Percentiles rank a stretch among this genome's conserved stretches.
Evolutionary conservation across 2,113 vertebrate species (phyloP).

Genomic region (Python bivittatus): DNA sequence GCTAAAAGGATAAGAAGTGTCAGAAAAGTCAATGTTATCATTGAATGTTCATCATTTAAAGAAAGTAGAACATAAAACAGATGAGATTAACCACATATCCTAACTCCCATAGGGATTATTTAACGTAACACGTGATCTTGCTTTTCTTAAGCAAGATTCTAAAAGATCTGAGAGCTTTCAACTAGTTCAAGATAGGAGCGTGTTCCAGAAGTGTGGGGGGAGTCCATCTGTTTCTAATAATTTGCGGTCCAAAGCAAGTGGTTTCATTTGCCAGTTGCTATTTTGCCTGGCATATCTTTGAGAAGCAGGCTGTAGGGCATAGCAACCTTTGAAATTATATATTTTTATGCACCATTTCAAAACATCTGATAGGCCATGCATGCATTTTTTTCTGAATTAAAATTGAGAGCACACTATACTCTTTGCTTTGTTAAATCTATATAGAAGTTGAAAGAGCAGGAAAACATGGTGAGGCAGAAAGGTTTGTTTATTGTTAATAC

Average conservation of each 20-base stretch:
- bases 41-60: constrained; percentile 37
- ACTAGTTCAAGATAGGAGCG: not conserved
- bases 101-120: not conserved
- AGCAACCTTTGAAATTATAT: constrained; percentile 20
- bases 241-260: constrained; percentile 11
- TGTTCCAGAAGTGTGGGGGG: not conserved
- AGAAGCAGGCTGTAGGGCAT: not conserved
- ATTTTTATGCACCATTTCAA: not conserved
- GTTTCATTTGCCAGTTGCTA: constrained; percentile 43
- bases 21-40: constrained; percentile 8
- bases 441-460: not conserved
- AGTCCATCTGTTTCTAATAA: constrained; percentile 48
- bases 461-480: not conserved
- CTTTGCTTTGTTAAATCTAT: not conserved
- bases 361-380: not conserved
- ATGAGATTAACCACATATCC: constrained; percentile 16
- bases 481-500: not conserved
- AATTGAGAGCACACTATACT: not conserved
- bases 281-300: constrained; percentile 44
- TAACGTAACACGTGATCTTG: constrained; percentile 5
- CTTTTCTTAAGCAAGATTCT: not conserved
- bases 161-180: not conserved
- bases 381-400: not conserved
- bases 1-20: accelerated
- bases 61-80: constrained; percentile 18